Conservation (phyloP, 2,113 vertebrate genomes). For the Myocastor coypus region DNA sequence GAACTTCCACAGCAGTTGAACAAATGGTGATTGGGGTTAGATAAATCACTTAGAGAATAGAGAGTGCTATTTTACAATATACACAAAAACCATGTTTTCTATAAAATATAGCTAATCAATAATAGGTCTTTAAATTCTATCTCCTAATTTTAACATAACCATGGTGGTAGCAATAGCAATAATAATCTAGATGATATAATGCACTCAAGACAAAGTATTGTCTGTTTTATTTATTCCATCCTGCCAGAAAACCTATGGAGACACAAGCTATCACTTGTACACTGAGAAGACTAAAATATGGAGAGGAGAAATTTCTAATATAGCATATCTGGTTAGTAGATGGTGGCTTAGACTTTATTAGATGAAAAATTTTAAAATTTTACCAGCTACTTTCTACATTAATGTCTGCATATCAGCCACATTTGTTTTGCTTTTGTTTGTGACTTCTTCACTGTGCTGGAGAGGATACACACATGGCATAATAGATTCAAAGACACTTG, state of each 20-base stretch:
- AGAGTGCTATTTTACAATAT: neutral
- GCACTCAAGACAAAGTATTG: neutral
- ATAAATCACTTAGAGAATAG: constrained; percentile 3
- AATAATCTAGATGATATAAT: neutral
- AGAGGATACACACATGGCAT: neutral
- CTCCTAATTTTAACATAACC: constrained; percentile 9
- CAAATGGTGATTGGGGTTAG: constrained; percentile 22
- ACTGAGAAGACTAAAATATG: neutral
- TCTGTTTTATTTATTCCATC: constrained; percentile 17
- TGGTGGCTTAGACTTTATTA: neutral
- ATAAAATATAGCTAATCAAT: neutral
- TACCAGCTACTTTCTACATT: neutral
- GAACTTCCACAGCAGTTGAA: neutral
- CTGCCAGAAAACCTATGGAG: neutral
- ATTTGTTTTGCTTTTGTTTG: neutral
- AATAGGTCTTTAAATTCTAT: neutral
- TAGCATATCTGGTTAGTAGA: neutral
- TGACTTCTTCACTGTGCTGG: neutral
- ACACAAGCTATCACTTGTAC: neutral
- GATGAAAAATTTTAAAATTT: neutral
- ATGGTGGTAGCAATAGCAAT: neutral
- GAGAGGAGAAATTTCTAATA: neutral
- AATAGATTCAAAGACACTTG: neutral
- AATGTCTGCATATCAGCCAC: neutral
- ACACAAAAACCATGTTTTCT: neutral